Conservation (phyloP, 2,797 vertebrate species). For the Bryconaethiops microstoma region DNA sequence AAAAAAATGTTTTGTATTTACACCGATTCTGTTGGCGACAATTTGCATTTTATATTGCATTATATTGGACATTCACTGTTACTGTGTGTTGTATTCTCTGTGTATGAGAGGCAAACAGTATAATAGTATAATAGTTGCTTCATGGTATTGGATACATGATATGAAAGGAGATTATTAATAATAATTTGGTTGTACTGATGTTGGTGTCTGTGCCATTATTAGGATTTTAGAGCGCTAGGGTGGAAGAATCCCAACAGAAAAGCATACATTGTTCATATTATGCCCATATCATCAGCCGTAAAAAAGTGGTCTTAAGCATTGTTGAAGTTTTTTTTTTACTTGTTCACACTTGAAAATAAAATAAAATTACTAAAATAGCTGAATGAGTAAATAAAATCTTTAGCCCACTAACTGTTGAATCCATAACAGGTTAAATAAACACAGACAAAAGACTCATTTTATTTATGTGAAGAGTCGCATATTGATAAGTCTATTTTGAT, state of each 20-base stretch:
- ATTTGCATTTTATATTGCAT: constrained; percentile 9
- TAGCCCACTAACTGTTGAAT: not conserved
- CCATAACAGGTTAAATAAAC: not conserved
- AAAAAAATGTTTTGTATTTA: constrained; percentile 64
- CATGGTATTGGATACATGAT: not conserved
- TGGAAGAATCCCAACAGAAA: not conserved
- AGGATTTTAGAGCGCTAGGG: not conserved
- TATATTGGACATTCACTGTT: constrained; percentile 37
- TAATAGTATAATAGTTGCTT: not conserved
- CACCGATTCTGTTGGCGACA: constrained; percentile 11
- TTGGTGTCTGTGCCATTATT: constrained; percentile 1
- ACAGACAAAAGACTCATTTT: not conserved
- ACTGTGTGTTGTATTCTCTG: constrained; percentile 7
- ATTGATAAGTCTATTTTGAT: not conserved
- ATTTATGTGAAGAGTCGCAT: not conserved
- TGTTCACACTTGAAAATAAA: not conserved
- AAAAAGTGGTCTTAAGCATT: not conserved
- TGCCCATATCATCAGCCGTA: not conserved
- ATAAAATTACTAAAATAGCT: not conserved
- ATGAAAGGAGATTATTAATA: constrained; percentile 2
- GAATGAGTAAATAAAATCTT: not conserved
- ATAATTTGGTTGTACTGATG: not conserved
- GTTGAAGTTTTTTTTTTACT: no score
- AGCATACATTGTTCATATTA: not conserved
- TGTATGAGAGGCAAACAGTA: not conserved